Evolutionary conservation across 2,888 invertebrate genomes (phyloP).

Genomic region (Aromia moschata): DNA sequence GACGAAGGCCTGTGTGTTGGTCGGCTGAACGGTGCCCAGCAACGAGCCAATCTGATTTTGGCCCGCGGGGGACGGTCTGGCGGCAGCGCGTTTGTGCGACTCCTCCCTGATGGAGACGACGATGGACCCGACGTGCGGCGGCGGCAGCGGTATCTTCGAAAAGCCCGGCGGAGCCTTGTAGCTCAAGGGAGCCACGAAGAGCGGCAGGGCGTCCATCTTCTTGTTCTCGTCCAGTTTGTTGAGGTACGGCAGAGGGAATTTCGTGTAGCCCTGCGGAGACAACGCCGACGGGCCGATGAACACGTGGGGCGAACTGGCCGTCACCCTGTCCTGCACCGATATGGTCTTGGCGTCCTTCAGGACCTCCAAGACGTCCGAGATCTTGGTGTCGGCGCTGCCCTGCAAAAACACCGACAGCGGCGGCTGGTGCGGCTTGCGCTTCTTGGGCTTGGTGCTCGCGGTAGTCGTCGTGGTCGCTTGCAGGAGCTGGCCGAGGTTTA

Average conservation of each 20-base stretch:
- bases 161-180: constrained; percentile 86
- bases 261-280: constrained; percentile 76
- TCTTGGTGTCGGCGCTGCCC: constrained; percentile 68
- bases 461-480: constrained; percentile 63
- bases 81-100: constrained; percentile 36
- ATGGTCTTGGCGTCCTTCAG: constrained; percentile 78
- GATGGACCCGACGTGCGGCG: constrained; percentile 87
- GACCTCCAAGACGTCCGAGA: constrained; percentile 75
- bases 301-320: constrained; percentile 75
- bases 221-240: constrained; percentile 75
- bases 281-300: constrained; percentile 85
- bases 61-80: constrained; percentile 18
- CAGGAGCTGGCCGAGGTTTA: constrained; percentile 51
- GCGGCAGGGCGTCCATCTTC: constrained; percentile 79
- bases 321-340: constrained; percentile 79
- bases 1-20: constrained; percentile 10
- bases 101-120: constrained; percentile 66
- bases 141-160: constrained; percentile 85
- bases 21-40: background rate
- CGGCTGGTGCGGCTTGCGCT: constrained; percentile 82
- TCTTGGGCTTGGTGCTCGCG: constrained; percentile 63
- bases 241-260: constrained; percentile 84
- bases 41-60: constrained; percentile 26
- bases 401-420: constrained; percentile 83
- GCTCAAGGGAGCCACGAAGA: constrained; percentile 86